Conservation (phyloP, 2,888 invertebrate species). For the Halictus quadricinctus region DNA sequence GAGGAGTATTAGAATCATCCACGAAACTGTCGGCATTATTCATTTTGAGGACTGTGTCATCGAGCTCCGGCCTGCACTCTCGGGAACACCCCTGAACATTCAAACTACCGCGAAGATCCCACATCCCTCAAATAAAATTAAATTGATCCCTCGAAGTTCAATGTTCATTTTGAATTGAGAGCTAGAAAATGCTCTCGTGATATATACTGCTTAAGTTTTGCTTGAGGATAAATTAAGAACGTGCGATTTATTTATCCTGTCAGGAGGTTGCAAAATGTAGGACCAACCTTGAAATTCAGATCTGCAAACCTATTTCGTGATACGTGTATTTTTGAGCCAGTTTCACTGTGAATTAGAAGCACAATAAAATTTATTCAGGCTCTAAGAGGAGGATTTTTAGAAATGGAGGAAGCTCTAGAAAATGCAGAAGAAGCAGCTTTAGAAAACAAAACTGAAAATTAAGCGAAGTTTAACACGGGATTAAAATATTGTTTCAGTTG, state of each 20-base stretch:
- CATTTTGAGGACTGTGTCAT: slow-evolving; percentile 3
- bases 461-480: background rate
- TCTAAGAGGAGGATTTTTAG: background rate
- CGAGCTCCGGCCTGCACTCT: background rate
- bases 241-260: too few species aligned
- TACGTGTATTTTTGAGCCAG: background rate
- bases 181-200: background rate
- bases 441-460: background rate
- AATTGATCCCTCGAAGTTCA: background rate
- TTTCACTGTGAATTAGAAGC: background rate
- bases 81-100: background rate
- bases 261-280: too few species aligned
- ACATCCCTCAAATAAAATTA: background rate
- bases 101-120: background rate
- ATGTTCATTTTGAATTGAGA: background rate
- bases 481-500: background rate
- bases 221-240: too few species aligned
- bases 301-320: background rate
- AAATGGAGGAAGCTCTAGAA: background rate
- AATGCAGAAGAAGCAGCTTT: background rate
- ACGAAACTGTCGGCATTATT: slow-evolving; percentile 19
- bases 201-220: too few species aligned
- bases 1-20: slow-evolving; percentile 4
- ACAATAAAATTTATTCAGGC: background rate
- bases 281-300: background rate